Evolutionary conservation across 2,888 invertebrate species (phyloP).

Genomic region (Agriotes lineatus): DNA sequence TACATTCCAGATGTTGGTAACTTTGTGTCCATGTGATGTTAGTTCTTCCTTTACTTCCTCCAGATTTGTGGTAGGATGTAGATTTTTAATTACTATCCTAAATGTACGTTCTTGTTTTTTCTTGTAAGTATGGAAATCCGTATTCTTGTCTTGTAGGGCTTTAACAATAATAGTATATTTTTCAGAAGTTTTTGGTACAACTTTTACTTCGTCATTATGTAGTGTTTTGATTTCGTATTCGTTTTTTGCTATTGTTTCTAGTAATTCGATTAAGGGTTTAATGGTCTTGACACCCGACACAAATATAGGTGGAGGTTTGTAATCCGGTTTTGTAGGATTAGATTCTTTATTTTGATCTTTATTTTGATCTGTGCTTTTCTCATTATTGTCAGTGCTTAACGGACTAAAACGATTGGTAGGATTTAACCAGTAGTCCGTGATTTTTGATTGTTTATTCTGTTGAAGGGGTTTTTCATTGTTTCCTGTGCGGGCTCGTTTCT

Average conservation of each 20-base stretch:
- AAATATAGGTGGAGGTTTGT: neutral
- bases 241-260: neutral
- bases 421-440: neutral
- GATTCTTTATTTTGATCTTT: no score
- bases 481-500: neutral
- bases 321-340: no score
- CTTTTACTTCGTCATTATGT: neutral
- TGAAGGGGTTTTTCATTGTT: neutral
- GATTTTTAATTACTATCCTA: neutral
- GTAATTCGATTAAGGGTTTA: neutral
- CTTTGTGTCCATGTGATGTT: neutral
- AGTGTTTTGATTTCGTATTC: neutral
- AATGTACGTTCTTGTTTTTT: neutral
- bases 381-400: no score
- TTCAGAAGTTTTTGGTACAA: neutral
- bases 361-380: no score
- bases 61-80: neutral
- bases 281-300: neutral
- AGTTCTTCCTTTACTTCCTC: neutral
- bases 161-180: neutral
- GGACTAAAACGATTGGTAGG: neutral
- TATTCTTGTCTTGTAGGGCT: neutral
- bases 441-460: neutral
- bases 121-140: neutral
- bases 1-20: neutral